Base-by-base conservation (phyloP, 1,140 invertebrate genomes). In the Brachionus manjavacas region DNA sequence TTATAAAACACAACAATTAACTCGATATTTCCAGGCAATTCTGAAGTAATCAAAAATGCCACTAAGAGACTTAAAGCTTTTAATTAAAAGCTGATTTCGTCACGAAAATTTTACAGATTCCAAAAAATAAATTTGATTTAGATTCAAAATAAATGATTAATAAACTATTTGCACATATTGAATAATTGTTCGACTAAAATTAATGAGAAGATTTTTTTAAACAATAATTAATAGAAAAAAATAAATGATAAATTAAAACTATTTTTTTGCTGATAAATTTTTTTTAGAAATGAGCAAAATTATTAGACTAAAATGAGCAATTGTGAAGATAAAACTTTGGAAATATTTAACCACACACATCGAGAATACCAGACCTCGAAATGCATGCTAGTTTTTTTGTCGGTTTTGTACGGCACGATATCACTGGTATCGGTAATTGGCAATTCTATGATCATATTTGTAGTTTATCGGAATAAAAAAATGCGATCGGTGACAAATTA, bases 401-500 rank as follows among this genome's bases (percentile, higher is more conserved):
- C 93, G 9, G 90, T 94, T 39, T 92, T 94, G 76, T 95, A 95
- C 87, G 94, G 94, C 6, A 91, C 91, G 39, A 95, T 95, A 87
- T 94, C 94, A 23, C 90, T 94, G 1, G 87, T 95, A 52, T 93
- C 94, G 1, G 92, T 95, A 4, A 91, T 94, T 4, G 94, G 94
- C 1, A 95, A 95, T 88, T 92, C 92, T 7, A 89, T 95, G 6
- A 94, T 95, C 8, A 94, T 95, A 86, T 93, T 93, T 92, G 92
- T 95, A 46, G 93, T 95, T 3, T 91, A 92, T 28, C 87, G 87
- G 49, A 89, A 88, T 81, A 86, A 86, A 74, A 86, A 86, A 35
- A 94, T 94, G 93, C 93, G 94, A 80, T 94, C 92, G 68, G 93
- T 94, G 31, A 94, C 94, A 23, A 94, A 94, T 87, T 93, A 93